phyloP scores from a whole-genome alignment of 2,113 vertebrate genomes.

The Onychostruthus taczanowskii region DNA sequence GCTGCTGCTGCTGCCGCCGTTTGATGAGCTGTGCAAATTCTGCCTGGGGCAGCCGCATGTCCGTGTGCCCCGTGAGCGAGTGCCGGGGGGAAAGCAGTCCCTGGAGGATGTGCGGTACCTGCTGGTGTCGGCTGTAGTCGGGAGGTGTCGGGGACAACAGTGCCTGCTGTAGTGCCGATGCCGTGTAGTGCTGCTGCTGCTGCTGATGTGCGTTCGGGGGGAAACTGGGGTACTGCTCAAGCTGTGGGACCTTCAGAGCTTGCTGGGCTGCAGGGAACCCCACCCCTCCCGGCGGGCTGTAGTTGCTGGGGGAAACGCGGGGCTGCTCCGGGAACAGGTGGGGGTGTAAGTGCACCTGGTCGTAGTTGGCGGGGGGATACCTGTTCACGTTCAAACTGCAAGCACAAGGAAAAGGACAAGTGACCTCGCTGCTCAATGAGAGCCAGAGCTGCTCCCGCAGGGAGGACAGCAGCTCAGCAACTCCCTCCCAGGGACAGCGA shows the following conservation, averaged over 20 bases:
- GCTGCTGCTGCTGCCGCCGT: conserved; percentile 80
- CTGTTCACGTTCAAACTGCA: conserved; percentile 83
- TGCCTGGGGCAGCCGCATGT: conserved; percentile 86
- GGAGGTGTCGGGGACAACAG: conserved; percentile 92
- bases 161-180: conserved; percentile 94
- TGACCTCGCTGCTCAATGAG: accelerated
- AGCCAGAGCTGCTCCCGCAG: not conserved
- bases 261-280: conserved; percentile 71
- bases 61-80: conserved; percentile 90
- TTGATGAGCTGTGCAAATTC: conserved; percentile 93
- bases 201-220: conserved; percentile 73
- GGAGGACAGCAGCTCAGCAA: not conserved
- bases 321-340: conserved; percentile 72
- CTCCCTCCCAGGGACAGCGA: not conserved
- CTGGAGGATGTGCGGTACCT: conserved; percentile 93
- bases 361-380: conserved; percentile 87
- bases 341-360: conserved; percentile 90
- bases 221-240: conserved; percentile 85
- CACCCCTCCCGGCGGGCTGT: conserved; percentile 82
- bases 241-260: conserved; percentile 86
- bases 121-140: conserved; percentile 89
- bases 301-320: conserved; percentile 75
- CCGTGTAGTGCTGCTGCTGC: conserved; percentile 73
- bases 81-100: conserved; percentile 96
- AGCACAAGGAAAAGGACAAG: not conserved